Base-by-base conservation (phyloP, 2,888 invertebrate genomes). In the Mythimna loreyi region DNA sequence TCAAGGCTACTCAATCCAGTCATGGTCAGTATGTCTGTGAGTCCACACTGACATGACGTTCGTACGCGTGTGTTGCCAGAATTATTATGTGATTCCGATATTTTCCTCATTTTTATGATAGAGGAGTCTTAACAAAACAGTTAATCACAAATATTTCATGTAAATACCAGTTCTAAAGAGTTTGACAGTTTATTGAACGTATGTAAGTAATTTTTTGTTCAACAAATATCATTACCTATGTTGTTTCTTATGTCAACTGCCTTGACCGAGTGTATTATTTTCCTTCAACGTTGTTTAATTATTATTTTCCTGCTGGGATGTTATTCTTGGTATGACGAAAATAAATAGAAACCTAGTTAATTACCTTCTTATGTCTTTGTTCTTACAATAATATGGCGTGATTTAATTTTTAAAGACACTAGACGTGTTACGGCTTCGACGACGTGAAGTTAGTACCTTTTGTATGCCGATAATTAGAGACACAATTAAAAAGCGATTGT, bases 241-340 rank as follows among this genome's bases (percentile, higher is more conserved):
- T 33, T 23, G 57, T 61, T 60, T 49, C 30, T 49, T 43, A 21
- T 49, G 57, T 52, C 19, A 61, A 52, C 47, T 61, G 9, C 75
- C 56, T 73, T 66, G 59, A 40, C 21, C 52, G 3, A 30, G 25
- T 58, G 53, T 65, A 58, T 58, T 72, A 49, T 73, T 73, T 73
- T 59, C 53, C 53, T 73, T 43, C 16, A 47, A 23, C 25, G 28
- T 28, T 13, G 40, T 65, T 47, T 25, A 65, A 65, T 66, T 11
- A 55, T 72, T 11, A 55, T 72, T 73, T 72, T 66, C 58, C 72
- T 71, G 72, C 3, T 71, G 11, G 13, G 8, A 47, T 72, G 8
- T 72, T 72, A 57, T 43, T 59, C 16, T 43, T 25, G 25, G 25
- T 11, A 8, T 13, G 25, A 49, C 55, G 11, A 33, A 25, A 71